Conservation (phyloP, 1,140 invertebrate species). For the Sitophilus oryzae region DNA sequence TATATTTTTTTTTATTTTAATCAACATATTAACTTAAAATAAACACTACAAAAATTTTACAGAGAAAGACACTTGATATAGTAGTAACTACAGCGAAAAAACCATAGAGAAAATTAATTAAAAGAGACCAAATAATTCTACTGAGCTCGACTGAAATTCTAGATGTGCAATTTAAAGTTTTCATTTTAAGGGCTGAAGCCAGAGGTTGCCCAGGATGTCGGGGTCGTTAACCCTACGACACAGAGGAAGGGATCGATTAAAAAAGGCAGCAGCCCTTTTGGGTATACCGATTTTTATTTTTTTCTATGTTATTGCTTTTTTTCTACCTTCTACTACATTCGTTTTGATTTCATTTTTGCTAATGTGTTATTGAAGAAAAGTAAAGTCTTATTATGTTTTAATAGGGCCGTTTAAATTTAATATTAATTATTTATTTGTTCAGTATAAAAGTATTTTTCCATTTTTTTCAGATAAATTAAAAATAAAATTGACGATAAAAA, state of each 20-base stretch:
- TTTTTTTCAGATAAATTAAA: too few species aligned
- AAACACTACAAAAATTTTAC: background rate
- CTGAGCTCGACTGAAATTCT: constrained; percentile 5
- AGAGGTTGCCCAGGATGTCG: constrained; percentile 14
- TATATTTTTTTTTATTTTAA: background rate
- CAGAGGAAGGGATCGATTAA: constrained; percentile 9
- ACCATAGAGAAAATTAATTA: background rate
- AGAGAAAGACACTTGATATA: background rate
- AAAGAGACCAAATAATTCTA: constrained; percentile 8
- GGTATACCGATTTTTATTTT: too few species aligned
- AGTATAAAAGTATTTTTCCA: too few species aligned
- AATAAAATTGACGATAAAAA: too few species aligned
- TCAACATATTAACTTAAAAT: background rate
- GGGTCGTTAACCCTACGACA: constrained; percentile 14
- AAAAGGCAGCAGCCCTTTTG: background rate
- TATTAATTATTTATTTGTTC: too few species aligned
- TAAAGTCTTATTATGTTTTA: too few species aligned
- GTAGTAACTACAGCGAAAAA: background rate
- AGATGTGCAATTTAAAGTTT: constrained; percentile 9
- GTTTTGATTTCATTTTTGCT: too few species aligned
- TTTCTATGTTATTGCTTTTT: too few species aligned
- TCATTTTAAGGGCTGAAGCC: constrained; percentile 1
- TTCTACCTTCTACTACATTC: too few species aligned
- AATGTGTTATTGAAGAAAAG: too few species aligned
- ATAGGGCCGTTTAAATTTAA: too few species aligned